These are phyloP conservation scores for Lycaena phlaeas DNA, from an alignment of 2,888 invertebrate genomes.

Conservation along the genomic window DNA sequence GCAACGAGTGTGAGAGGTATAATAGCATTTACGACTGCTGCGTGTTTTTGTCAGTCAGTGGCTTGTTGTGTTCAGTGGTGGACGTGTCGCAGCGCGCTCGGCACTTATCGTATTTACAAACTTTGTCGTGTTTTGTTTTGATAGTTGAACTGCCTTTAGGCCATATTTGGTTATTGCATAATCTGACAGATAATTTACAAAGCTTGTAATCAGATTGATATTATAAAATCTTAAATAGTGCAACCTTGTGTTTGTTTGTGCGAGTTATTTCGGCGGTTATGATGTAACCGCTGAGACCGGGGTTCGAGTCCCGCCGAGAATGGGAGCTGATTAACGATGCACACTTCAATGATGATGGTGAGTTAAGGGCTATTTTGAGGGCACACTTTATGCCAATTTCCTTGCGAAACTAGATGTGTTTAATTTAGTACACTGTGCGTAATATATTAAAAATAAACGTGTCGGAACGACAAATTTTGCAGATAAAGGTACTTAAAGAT, in stretches of 20 bases:
- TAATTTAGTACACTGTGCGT: slow-evolving; percentile 6
- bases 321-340: slow-evolving; percentile 43
- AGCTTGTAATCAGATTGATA: slow-evolving; percentile 19
- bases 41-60: slow-evolving; percentile 32
- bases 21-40: slow-evolving; percentile 34
- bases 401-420: slow-evolving; percentile 14
- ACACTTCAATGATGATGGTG: slow-evolving; percentile 68
- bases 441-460: slow-evolving; percentile 3
- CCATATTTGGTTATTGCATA: slow-evolving; percentile 15
- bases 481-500: not conserved
- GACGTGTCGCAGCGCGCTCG: slow-evolving; percentile 29
- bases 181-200: slow-evolving; percentile 17
- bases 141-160: slow-evolving; percentile 32
- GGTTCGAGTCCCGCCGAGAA: slow-evolving; percentile 48
- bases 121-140: slow-evolving; percentile 55
- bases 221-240: slow-evolving; percentile 37
- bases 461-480: not conserved
- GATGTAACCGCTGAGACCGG: slow-evolving; percentile 54
- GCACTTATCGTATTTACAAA: slow-evolving; percentile 59
- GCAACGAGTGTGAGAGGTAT: slow-evolving; percentile 33
- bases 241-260: slow-evolving; percentile 64
- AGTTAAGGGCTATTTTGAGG: slow-evolving; percentile 27
- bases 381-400: slow-evolving; percentile 17
- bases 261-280: slow-evolving; percentile 61
- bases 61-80: slow-evolving; percentile 32